Evolutionary conservation across 2,797 vertebrate genomes (phyloP), one percentile per base, ranked within the genome.

Genomic region (Chelidonichthys spinosus): DNA sequence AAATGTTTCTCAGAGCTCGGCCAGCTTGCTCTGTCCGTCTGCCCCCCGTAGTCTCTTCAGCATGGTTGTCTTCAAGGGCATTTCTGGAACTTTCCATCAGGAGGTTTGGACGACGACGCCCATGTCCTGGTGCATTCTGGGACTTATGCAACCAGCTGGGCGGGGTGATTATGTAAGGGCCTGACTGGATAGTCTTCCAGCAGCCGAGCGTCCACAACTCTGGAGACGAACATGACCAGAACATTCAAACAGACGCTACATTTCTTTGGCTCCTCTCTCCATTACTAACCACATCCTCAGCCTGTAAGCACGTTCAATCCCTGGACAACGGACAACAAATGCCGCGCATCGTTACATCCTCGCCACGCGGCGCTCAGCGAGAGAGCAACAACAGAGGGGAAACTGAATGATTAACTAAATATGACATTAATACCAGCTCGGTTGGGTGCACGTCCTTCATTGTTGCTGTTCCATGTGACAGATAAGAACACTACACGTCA

Each of bases 81-180:
- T 64, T 69, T 76, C 40, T 79, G 82, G 85, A 84, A 82, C 81
- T 79, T 85, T 91, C 81, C 79, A 76, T 69, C 17, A 39, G 69
- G 76, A 76, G 68, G 63, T 83, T 64, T 39, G 72, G 79, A 89
- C 55, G 10, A 81, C 50, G 59, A 74, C 18, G 56, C 65, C 73
- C 0, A 17, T 7, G 64, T 70, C 63, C 65, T 47, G 76, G 69
- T 64, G 79, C 69, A 64, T 47, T 46, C 61, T 36, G 56, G 80
- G 76, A 76, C 78, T 72, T 81, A 43, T 69, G 71, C 66, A 79
- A 79, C 78, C 76, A 62, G 78, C 60, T 50, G 56, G 58, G 60
- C 44, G 52, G 0, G 47, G 1, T 39, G 84, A 75, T 84, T 85
- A 78, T 64, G 18, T 64, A 82, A 73, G n/a, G 56, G 54, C 75